Conservation (phyloP, 2,888 invertebrate genomes). For the Phaonia tiefii region DNA sequence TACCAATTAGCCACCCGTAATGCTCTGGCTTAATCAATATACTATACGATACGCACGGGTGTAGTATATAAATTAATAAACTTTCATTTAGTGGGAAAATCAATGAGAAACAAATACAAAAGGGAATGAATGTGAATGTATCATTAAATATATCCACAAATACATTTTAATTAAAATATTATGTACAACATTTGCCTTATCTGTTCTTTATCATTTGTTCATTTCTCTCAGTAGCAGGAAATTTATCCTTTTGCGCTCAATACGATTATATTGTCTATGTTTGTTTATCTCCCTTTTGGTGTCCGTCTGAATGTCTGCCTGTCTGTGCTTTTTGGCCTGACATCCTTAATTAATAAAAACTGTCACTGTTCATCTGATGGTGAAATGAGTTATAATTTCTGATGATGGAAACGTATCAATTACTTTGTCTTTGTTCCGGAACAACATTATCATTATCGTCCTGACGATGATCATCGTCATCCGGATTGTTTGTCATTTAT, state of each 20-base stretch:
- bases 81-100: conserved; percentile 21
- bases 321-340: conserved; percentile 32
- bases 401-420: conserved; percentile 50
- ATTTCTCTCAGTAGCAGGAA: background rate
- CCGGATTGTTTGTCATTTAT: conserved; percentile 48
- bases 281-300: conserved; percentile 2
- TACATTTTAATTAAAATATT: conserved; percentile 34
- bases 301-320: background rate
- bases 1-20: background rate
- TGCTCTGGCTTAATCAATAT: background rate
- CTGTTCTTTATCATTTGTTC: background rate
- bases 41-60: no score
- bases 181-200: conserved; percentile 20
- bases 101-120: conserved; percentile 17
- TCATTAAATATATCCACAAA: background rate
- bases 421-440: conserved; percentile 37
- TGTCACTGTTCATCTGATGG: conserved; percentile 37
- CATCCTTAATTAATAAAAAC: conserved; percentile 48
- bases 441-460: conserved; percentile 25
- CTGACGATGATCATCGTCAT: background rate
- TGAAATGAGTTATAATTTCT: conserved; percentile 49
- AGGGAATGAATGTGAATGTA: background rate
- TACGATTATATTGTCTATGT: conserved; percentile 31
- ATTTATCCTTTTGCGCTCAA: conserved; percentile 3
- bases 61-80: conserved; percentile 18